phyloP scores from a whole-genome alignment of 2,888 invertebrate genomes.

The Drosophila percnosoma region DNA sequence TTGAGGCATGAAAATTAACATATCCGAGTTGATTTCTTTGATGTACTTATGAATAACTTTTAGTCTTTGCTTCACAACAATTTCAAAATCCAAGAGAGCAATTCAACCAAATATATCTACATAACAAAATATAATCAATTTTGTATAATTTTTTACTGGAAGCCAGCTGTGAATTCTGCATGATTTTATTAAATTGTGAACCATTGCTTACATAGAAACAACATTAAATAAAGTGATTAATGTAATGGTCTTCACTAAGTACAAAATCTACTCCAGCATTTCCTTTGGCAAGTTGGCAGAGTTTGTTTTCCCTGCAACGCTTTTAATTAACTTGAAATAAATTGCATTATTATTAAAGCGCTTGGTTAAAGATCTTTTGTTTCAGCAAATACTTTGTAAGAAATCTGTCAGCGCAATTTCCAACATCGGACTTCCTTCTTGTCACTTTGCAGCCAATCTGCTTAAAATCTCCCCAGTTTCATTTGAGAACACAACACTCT shows the following conservation, averaged over 20 bases:
- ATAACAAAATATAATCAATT: not conserved
- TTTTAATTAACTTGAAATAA: constrained; percentile 25
- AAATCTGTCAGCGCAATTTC: constrained; percentile 24
- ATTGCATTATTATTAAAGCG: constrained; percentile 6
- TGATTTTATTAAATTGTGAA: not conserved
- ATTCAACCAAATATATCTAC: not conserved
- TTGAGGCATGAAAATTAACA: constrained; percentile 16
- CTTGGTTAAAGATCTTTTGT: constrained; percentile 20
- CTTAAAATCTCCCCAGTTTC: constrained; percentile 19
- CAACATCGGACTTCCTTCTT: constrained; percentile 1
- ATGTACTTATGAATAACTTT: constrained; percentile 1
- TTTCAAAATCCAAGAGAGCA: not conserved
- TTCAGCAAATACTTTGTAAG: constrained; percentile 26
- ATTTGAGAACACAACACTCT: constrained; percentile 24
- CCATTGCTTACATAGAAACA: not conserved
- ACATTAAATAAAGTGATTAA: not conserved
- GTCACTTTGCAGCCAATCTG: constrained; percentile 25
- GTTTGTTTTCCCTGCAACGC: not conserved
- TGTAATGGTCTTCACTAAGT: not conserved
- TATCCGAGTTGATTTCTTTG: not conserved
- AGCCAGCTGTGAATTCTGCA: not conserved
- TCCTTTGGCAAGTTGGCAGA: not conserved
- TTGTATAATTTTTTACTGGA: not conserved
- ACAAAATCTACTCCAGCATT: not conserved
- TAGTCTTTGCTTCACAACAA: not conserved